Conservation (phyloP, 1,140 invertebrate species). For the Rhagoletis pomonella region DNA sequence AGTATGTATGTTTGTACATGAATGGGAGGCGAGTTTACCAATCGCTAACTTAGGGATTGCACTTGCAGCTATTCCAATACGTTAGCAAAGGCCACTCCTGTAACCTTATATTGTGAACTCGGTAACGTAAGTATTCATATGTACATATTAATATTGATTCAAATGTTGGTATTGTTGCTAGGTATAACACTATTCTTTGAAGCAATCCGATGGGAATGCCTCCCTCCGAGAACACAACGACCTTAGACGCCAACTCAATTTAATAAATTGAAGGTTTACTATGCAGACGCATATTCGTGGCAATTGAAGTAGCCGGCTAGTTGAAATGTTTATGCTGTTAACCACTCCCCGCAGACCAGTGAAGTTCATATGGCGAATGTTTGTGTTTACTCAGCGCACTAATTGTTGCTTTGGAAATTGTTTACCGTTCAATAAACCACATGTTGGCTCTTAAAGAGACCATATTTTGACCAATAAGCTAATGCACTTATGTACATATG, state of each 20-base stretch:
- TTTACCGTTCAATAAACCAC: conserved; percentile 2
- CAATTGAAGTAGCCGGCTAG: not conserved
- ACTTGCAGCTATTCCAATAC: not conserved
- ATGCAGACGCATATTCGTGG: too few relatives aligned
- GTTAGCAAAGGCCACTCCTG: not conserved
- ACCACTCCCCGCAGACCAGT: not conserved
- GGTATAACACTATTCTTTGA: not conserved
- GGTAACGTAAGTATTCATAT: not conserved
- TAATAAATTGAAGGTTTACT: conserved; percentile 16
- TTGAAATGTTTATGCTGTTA: not conserved
- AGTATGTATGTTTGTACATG: not conserved
- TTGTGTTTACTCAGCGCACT: conserved; percentile 31
- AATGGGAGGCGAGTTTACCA: not conserved
- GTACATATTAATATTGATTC: not conserved
- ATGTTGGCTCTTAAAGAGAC: not conserved
- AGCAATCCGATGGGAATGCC: not conserved
- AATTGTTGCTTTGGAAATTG: conserved; percentile 20
- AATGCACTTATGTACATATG: not conserved
- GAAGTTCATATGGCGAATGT: not conserved
- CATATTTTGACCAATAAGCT: conserved; percentile 21
- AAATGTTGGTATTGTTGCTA: not conserved
- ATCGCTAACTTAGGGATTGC: not conserved
- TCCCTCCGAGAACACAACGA: not conserved
- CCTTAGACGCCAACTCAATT: not conserved
- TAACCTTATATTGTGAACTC: not conserved